Percentiles rank a stretch among this genome's conserved stretches.
These are phyloP conservation scores for Microvelia longipes DNA, from an alignment of 1,140 invertebrate species.

Conservation along the genomic window DNA sequence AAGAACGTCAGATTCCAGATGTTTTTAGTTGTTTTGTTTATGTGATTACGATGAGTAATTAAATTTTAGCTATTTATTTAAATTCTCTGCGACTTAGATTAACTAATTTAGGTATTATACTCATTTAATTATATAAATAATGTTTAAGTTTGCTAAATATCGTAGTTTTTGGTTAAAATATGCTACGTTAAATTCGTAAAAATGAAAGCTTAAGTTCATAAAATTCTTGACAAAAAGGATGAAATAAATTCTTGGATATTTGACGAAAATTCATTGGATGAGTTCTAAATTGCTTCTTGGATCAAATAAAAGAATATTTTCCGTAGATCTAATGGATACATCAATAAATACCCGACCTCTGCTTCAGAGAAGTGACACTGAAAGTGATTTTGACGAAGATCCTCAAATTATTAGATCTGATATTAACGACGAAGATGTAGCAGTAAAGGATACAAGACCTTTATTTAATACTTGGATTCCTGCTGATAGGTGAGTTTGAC, in stretches of 20 bases:
- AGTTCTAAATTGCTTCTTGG: background rate
- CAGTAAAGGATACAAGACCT: conserved; percentile 34
- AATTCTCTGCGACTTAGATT: background rate
- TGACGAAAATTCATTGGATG: background rate
- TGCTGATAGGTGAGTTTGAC: conserved; percentile 38
- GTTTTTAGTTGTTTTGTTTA: too few species aligned
- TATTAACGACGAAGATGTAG: conserved; percentile 31
- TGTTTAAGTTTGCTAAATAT: background rate
- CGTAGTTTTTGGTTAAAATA: background rate
- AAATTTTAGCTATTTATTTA: too few species aligned
- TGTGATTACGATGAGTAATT: too few species aligned
- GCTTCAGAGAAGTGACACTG: conserved; percentile 27
- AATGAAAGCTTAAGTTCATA: background rate
- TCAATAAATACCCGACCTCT: conserved; percentile 34
- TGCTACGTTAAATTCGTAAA: background rate
- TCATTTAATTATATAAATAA: background rate
- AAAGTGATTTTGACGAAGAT: conserved; percentile 34
- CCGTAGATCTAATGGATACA: conserved; percentile 29
- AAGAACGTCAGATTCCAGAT: too few species aligned
- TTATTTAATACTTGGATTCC: conserved; percentile 39
- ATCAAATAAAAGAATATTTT: background rate
- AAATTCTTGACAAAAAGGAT: background rate
- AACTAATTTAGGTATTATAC: background rate
- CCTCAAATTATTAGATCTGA: conserved; percentile 21
- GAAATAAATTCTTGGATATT: background rate